These are phyloP conservation scores for Lutjanus campechanus DNA, from an alignment of 2,797 vertebrate genomes.

Conservation along the genomic window DNA sequence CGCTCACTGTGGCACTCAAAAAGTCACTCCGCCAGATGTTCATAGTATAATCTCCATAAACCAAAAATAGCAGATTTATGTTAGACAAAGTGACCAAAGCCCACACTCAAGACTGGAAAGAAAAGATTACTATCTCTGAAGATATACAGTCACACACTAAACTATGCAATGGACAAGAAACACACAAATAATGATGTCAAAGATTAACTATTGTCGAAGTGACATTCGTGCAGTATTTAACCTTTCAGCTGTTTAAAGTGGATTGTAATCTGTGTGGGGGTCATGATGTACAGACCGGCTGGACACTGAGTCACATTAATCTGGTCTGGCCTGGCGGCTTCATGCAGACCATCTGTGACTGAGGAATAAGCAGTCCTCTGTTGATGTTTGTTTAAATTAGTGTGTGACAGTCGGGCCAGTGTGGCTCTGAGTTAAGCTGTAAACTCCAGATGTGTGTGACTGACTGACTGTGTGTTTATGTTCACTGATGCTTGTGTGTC, in stretches of 20 bases:
- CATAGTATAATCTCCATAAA: slow-evolving; percentile 47
- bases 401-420: slow-evolving; percentile 11
- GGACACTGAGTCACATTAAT: slow-evolving; percentile 39
- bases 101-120: not conserved
- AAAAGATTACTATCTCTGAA: not conserved
- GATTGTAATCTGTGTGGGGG: slow-evolving; percentile 41
- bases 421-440: slow-evolving; percentile 37
- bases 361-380: slow-evolving; percentile 35
- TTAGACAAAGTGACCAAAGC: slow-evolving; percentile 18
- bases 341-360: slow-evolving; percentile 58
- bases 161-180: not conserved
- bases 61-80: slow-evolving; percentile 54
- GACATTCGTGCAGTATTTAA: slow-evolving; percentile 3
- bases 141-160: not conserved
- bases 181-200: slow-evolving; percentile 13
- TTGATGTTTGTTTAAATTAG: slow-evolving; percentile 47
- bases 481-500: slow-evolving; percentile 47
- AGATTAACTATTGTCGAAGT: slow-evolving; percentile 15
- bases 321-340: slow-evolving; percentile 22
- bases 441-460: slow-evolving; percentile 60
- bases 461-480: slow-evolving; percentile 32
- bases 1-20: slow-evolving; percentile 19
- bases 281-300: slow-evolving; percentile 23
- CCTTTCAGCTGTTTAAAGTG: not conserved
- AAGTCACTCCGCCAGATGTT: slow-evolving; percentile 60